Percentiles rank a stretch among this genome's conserved stretches.
These are phyloP conservation scores for Corapipo altera DNA, from an alignment of 2,113 vertebrate genomes.

Conservation along the genomic window DNA sequence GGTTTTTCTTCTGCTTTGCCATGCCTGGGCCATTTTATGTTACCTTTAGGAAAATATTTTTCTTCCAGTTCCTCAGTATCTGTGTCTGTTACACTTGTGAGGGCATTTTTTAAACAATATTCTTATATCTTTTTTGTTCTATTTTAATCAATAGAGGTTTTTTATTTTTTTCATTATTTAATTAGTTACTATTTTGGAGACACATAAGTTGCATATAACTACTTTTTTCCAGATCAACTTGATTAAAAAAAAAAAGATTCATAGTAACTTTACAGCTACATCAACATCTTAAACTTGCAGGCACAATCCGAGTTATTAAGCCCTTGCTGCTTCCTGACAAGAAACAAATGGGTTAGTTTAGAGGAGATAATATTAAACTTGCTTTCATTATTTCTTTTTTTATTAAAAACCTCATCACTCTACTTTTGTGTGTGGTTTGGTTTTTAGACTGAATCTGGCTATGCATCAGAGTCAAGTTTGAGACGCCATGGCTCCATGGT, in stretches of 20 bases:
- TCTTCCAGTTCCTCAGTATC: background rate
- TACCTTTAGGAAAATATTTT: background rate
- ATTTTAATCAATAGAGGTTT: background rate
- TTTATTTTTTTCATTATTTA: background rate
- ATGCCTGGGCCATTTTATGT: background rate
- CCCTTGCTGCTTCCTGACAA: background rate
- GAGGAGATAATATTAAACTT: background rate
- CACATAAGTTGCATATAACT: background rate
- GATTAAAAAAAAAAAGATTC: background rate
- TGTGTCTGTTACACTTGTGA: background rate
- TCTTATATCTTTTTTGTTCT: background rate
- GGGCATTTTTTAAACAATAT: background rate
- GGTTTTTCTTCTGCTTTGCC: background rate
- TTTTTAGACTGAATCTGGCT: slow-evolving; percentile 89
- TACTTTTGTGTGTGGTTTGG: slow-evolving; percentile 7
- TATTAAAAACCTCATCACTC: background rate
- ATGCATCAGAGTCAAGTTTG: slow-evolving; percentile 93
- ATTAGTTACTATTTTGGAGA: background rate
- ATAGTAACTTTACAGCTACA: background rate
- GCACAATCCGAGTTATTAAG: background rate
- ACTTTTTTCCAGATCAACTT: background rate
- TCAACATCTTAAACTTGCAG: background rate
- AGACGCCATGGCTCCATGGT: slow-evolving; percentile 93
- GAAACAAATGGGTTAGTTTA: background rate
- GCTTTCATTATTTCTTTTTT: background rate